Percentiles rank a stretch among this genome's conserved stretches.
Evolutionary conservation across 37 sponge, comb jelly and placozoan genomes (phyloP).

Genomic region (Oscarella lobularis): DNA sequence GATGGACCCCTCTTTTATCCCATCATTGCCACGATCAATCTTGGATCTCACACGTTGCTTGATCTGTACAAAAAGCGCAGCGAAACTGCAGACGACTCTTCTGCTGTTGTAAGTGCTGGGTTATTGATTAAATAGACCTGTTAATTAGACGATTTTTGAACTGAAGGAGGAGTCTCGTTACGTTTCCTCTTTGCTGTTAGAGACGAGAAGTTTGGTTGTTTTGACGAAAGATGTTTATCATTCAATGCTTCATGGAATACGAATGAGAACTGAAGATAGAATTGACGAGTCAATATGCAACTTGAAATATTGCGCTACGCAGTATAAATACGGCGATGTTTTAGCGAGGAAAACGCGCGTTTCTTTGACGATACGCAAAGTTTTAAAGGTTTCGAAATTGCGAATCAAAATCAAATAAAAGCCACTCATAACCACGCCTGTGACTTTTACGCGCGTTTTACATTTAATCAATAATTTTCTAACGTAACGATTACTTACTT

Average conservation of each 20-base stretch:
- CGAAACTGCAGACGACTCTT: neutral
- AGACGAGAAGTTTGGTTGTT: conserved; percentile 82
- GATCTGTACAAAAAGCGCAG: conserved; percentile 55
- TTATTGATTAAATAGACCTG: neutral
- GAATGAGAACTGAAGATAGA: conserved; percentile 29
- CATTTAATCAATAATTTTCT: too few species aligned
- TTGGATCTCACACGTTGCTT: conserved; percentile 72
- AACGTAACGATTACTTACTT: too few species aligned
- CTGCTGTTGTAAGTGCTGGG: neutral
- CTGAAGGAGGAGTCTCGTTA: too few species aligned
- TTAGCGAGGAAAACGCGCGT: conserved; percentile 72
- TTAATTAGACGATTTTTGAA: conserved; percentile 37
- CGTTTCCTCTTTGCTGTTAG: conserved; percentile 75
- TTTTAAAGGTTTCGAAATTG: conserved; percentile 70
- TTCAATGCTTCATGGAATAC: conserved; percentile 68
- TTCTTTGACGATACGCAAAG: conserved; percentile 90
- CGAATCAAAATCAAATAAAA: too few species aligned
- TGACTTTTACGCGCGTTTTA: too few species aligned
- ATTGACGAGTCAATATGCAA: conserved; percentile 17
- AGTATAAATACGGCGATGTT: conserved; percentile 1
- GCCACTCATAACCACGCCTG: too few species aligned
- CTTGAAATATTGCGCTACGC: conserved; percentile 15
- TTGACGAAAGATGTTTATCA: conserved; percentile 74
- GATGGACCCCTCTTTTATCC: conserved; percentile 95
- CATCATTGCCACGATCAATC: conserved; percentile 75